Base-by-base conservation (phyloP, 2,888 invertebrate species). In the Limnephilus lunatus region DNA sequence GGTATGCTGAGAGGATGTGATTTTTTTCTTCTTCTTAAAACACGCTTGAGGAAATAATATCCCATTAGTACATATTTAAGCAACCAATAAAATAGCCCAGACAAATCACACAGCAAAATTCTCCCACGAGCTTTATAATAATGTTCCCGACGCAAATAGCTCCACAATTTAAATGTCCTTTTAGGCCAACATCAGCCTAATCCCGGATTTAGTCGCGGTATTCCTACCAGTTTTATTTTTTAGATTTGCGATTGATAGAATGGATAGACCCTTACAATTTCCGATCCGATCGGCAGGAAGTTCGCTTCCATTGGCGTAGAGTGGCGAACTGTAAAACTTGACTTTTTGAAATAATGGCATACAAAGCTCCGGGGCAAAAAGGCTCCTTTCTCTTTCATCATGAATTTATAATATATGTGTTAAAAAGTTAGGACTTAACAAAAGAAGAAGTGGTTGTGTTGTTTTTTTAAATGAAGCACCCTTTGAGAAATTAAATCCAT, bases 181-280 rank as follows among this genome's bases (percentile, higher is more conserved):
- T 89, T 81, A 81, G 68, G 90, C 14, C 31, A 81, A 85, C 83
- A 90, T 85, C 90, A 92, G 92, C 92, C 92, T 92, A 91, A 93
- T 93, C 92, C 92, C 53, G 89, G 85, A 92, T 93, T 93, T 85
- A 92, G 91, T 89, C 83, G 85, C 32, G 85, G 90, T 90, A 88
- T 92, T 93, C 92, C 90, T 89, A 89, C 32, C 53, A 39, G 86
- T 92, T 93, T 92, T 92, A 92, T 92, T 92, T 92, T 93, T 92
- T 91, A 91, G 93, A 93, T 93, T 93, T 93, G 92, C 93, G 93
- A 93, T 92, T 92, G 93, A 93, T 93, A 92, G 93, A 93, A 92
- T 92, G 92, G 93, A 87, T 90, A 89, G 87, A 83, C 92, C 93
- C 91, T 90, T 91, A 91, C 93, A 68, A 92, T 92, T 93, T 92